A percentile compares a stretch with the other conserved stretches of the same genome.
Conservation (phyloP, 2,888 invertebrate genomes). For the Pyralis farinalis region DNA sequence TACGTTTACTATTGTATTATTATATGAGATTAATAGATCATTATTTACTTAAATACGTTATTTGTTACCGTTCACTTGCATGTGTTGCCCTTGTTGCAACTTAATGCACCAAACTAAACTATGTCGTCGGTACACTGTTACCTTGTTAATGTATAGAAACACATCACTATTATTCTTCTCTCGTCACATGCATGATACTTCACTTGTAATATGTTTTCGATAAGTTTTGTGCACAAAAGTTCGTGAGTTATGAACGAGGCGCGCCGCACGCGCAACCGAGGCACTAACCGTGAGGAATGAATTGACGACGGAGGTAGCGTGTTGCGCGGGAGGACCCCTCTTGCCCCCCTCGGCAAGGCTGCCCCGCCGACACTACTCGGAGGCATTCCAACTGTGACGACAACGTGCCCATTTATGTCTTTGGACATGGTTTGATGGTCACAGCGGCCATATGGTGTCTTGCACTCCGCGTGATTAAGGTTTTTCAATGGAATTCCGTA, state of each 20-base stretch:
- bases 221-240: slow-evolving; percentile 20
- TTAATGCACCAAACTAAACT: slow-evolving; percentile 24
- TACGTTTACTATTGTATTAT: slow-evolving; percentile 19
- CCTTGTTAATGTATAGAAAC: slow-evolving; percentile 38
- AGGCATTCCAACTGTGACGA: slow-evolving; percentile 75
- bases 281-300: slow-evolving; percentile 55
- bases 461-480: slow-evolving; percentile 49
- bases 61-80: slow-evolving; percentile 28
- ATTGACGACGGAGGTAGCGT: slow-evolving; percentile 56
- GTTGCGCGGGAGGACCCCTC: slow-evolving; percentile 59
- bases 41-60: background rate
- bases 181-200: slow-evolving; percentile 15
- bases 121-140: slow-evolving; percentile 34
- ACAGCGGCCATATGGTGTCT: slow-evolving; percentile 72
- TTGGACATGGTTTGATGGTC: slow-evolving; percentile 72
- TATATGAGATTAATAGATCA: background rate
- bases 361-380: slow-evolving; percentile 49
- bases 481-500: slow-evolving; percentile 59
- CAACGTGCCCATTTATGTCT: slow-evolving; percentile 78
- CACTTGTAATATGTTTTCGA: slow-evolving; percentile 8
- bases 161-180: slow-evolving; percentile 45
- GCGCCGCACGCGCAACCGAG: slow-evolving; percentile 56
- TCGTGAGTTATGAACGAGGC: slow-evolving; percentile 30
- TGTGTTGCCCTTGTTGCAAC: slow-evolving; percentile 42
- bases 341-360: slow-evolving; percentile 41